Conservation (phyloP, 2,888 invertebrate species). For the Pseudococcus jackbeardsleyi region DNA sequence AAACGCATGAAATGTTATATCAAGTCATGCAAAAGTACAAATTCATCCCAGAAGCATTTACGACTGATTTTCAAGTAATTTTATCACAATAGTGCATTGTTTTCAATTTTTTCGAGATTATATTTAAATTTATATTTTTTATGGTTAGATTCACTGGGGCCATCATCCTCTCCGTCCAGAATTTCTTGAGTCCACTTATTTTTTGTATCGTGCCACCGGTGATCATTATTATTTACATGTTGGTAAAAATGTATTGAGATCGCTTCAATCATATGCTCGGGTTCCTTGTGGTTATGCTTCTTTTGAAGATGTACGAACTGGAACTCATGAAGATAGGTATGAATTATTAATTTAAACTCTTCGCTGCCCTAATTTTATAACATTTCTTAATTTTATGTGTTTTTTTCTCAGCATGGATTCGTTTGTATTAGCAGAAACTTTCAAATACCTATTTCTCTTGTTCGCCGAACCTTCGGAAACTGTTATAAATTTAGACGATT, state of each 20-base stretch:
- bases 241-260: constrained; percentile 88
- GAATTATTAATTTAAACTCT: not conserved
- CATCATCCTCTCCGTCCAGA: constrained; percentile 97
- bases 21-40: constrained; percentile 98
- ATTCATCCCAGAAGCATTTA: constrained; percentile 98
- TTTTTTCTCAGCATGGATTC: constrained; percentile 87
- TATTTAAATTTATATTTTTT: constrained; percentile 46
- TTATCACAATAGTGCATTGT: not conserved
- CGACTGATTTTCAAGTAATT: constrained; percentile 89
- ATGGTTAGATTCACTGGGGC: constrained; percentile 91
- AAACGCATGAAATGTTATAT: constrained; percentile 98
- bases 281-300: constrained; percentile 98
- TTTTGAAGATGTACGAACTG: constrained; percentile 93
- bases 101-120: not conserved
- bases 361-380: not conserved
- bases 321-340: constrained; percentile 70
- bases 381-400: not conserved
- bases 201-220: constrained; percentile 93
- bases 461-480: constrained; percentile 91
- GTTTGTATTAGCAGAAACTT: constrained; percentile 96
- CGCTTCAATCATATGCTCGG: constrained; percentile 89
- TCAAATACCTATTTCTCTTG: constrained; percentile 95
- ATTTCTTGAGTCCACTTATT: constrained; percentile 98
- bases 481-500: constrained; percentile 85
- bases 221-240: constrained; percentile 96